phyloP scores from a whole-genome alignment of 1,140 invertebrate genomes.

The Drosophila kanapiae region DNA sequence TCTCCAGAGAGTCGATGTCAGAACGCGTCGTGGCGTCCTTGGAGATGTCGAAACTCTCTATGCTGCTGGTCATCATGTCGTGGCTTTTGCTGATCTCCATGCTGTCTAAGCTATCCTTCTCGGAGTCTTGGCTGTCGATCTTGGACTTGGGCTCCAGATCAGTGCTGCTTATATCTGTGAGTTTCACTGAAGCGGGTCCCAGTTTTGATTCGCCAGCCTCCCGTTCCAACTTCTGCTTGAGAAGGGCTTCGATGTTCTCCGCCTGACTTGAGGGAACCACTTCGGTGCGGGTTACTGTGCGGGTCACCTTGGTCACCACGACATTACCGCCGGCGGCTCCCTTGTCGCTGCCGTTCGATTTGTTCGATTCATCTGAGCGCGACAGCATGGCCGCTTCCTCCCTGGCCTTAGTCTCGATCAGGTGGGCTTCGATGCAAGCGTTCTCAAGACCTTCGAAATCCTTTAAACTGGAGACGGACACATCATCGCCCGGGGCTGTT shows the following conservation, averaged over 20 bases:
- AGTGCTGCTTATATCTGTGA: constrained; percentile 86
- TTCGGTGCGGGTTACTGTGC: constrained; percentile 85
- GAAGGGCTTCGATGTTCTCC: constrained; percentile 80
- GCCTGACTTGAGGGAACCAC: constrained; percentile 85
- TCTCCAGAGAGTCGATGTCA: constrained; percentile 82
- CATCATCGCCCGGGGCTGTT: constrained; percentile 92
- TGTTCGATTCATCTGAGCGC: constrained; percentile 87
- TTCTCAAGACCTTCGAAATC: constrained; percentile 97
- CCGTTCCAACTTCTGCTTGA: constrained; percentile 76
- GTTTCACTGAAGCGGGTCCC: constrained; percentile 75
- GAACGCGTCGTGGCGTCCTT: constrained; percentile 79
- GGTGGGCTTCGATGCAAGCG: constrained; percentile 93
- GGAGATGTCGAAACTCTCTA: constrained; percentile 88
- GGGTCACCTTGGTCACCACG: constrained; percentile 69
- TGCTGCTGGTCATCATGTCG: constrained; percentile 88
- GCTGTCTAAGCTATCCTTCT: constrained; percentile 87
- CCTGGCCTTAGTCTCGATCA: constrained; percentile 92
- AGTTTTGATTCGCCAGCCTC: constrained; percentile 76
- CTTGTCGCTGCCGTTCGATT: constrained; percentile 86
- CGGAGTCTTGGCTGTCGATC: constrained; percentile 71
- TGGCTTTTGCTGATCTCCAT: constrained; percentile 87
- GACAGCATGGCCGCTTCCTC: constrained; percentile 93
- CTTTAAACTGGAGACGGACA: constrained; percentile 95
- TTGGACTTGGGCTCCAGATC: constrained; percentile 80
- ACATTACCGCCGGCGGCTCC: constrained; percentile 71